These are phyloP conservation scores for Drosophila barbarae DNA, from an alignment of 2,888 invertebrate genomes.

Conservation along the genomic window DNA sequence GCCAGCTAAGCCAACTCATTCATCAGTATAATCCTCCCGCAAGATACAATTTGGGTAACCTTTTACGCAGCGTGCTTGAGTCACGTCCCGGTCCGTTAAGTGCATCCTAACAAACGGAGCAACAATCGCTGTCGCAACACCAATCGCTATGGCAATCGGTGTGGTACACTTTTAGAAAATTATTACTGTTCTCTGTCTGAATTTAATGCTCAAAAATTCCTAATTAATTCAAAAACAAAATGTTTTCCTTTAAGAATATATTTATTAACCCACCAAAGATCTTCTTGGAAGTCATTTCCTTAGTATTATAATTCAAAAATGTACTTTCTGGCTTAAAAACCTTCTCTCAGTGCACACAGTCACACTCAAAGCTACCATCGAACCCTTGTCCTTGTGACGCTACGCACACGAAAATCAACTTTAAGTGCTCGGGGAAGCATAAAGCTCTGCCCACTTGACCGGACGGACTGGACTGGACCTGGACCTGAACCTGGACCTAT, in stretches of 20 bases:
- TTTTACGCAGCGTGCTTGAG: constrained; percentile 51
- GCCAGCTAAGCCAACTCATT: constrained; percentile 50
- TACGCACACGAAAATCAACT: constrained; percentile 48
- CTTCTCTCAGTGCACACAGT: constrained; percentile 7
- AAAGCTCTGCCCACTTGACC: constrained; percentile 31
- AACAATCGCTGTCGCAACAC: constrained; percentile 15
- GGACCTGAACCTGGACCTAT: neutral
- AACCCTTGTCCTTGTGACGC: constrained; percentile 35
- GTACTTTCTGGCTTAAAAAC: neutral
- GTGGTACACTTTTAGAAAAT: neutral
- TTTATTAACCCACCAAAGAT: too few relatives aligned
- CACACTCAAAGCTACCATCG: constrained; percentile 10
- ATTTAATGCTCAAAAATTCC: neutral
- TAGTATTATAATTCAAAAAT: neutral
- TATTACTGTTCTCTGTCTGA: neutral
- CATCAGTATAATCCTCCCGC: constrained; percentile 61
- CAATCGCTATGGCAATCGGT: constrained; percentile 15
- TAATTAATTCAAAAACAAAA: neutral
- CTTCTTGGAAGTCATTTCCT: neutral
- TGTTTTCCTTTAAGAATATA: neutral
- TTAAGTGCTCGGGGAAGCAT: constrained; percentile 50
- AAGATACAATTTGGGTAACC: constrained; percentile 52
- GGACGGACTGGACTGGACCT: neutral
- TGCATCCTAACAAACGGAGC: constrained; percentile 50
- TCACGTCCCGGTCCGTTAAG: constrained; percentile 64